These are phyloP conservation scores for Atopsyche davidsoni DNA, from an alignment of 1,140 invertebrate genomes.

Conservation along the genomic window DNA sequence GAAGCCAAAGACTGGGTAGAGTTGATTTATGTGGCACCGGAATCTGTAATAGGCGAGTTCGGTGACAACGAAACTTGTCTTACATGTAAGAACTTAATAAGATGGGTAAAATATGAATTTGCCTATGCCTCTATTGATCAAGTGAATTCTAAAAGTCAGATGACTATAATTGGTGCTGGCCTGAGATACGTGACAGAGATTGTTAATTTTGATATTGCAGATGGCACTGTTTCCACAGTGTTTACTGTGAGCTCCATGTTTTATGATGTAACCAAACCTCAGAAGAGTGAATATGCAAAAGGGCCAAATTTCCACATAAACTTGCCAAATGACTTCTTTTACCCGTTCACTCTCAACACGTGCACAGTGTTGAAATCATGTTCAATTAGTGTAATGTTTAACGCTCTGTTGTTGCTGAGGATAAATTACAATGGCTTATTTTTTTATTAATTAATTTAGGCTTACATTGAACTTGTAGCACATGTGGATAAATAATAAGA, in stretches of 20 bases:
- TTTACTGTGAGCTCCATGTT: slow-evolving; percentile 46
- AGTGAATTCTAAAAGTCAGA: slow-evolving; percentile 34
- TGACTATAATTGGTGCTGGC: slow-evolving; percentile 37
- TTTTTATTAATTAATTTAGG: too few relatives aligned
- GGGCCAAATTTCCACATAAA: slow-evolving; percentile 56
- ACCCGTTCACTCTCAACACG: slow-evolving; percentile 51
- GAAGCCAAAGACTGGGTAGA: slow-evolving; percentile 51
- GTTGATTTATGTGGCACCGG: slow-evolving; percentile 38
- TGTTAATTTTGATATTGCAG: slow-evolving; percentile 37
- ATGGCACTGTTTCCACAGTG: slow-evolving; percentile 32
- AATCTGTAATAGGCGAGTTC: slow-evolving; percentile 25
- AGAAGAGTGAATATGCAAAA: slow-evolving; percentile 49
- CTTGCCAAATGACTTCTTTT: slow-evolving; percentile 65
- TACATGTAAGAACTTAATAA: slow-evolving; percentile 30
- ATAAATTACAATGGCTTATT: too few relatives aligned
- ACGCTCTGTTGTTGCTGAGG: too few relatives aligned
- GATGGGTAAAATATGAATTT: slow-evolving; percentile 37
- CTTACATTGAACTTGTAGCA: too few relatives aligned
- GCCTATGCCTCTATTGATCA: slow-evolving; percentile 35
- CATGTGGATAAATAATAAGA: too few relatives aligned
- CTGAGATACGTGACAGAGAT: slow-evolving; percentile 35
- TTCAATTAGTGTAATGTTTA: too few relatives aligned
- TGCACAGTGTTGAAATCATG: too few relatives aligned
- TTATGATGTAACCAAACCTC: slow-evolving; percentile 51
- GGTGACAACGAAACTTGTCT: slow-evolving; percentile 22